Evolutionary conservation across 2,888 invertebrate species (phyloP), one percentile per base, ranked within the genome.

Genomic region (Microctonus brassicae): DNA sequence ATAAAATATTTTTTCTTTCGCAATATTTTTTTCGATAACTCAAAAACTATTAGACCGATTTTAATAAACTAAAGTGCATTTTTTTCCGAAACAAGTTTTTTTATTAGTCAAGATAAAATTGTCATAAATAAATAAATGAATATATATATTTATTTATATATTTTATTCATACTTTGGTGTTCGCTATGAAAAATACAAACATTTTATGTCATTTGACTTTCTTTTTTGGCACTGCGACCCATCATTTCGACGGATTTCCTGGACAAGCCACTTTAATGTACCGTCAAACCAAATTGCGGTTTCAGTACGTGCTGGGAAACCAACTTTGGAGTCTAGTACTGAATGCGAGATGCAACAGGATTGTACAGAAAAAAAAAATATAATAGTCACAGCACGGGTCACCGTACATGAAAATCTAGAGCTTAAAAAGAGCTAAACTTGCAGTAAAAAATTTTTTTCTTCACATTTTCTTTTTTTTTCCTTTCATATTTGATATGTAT

Each of bases 281-380:
- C 73, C 64, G 72, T 72, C 74, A 70, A 73, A 71, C 72, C 65
- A 70, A 73, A 75, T 75, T 75, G 72, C 22, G 70, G 69, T 47
- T 70, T 60, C 60, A 52, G 55, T 74, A 74, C 71, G 69, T 75
- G 75, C 71, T 69, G 69, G 68, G 74, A 73, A 76, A 75, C 76
- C 76, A 69, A 75, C 72, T 74, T 71, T 39, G 63, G 72, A 64
- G 65, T 73, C 53, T 68, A 72, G 65, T 57, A 57, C 68, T 77
- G 77, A 79, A 81, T 79, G 73, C 76, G 76, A 77, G 80, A 80
- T 81, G 82, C 82, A 81, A 81, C 79, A 81, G 81, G 81, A 82
- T 77, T 76, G 75, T 79, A 77, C 79, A 76, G 68, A n/a, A n/a
- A n/a, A 58, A 68, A 67, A 73, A 76, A 73, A 76, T 34, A 65